phyloP scores from a whole-genome alignment of 2,888 invertebrate species.

The Temnothorax ravouxi region DNA sequence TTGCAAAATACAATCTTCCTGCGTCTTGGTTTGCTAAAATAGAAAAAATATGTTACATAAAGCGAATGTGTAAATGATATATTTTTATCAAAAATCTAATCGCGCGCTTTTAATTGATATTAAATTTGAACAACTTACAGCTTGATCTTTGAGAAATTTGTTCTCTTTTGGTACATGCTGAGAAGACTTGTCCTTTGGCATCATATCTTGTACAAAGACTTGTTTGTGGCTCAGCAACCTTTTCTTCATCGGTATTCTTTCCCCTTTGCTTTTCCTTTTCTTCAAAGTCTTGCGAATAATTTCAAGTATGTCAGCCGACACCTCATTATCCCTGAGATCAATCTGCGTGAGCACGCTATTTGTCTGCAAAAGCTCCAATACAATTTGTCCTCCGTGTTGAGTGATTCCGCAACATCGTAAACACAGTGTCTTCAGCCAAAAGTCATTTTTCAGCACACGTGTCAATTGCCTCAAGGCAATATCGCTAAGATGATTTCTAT shows the following conservation, averaged over 20 bases:
- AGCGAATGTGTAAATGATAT: background rate
- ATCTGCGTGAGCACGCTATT: constrained; percentile 69
- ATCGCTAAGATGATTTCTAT: constrained; percentile 73
- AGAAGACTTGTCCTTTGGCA: background rate
- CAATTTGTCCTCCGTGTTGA: constrained; percentile 63
- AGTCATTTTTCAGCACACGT: constrained; percentile 67
- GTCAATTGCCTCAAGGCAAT: constrained; percentile 63
- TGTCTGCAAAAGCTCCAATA: constrained; percentile 68
- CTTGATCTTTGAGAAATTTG: background rate
- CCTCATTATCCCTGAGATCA: constrained; percentile 70
- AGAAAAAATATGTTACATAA: background rate
- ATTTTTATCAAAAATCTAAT: background rate
- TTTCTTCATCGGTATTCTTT: constrained; percentile 50
- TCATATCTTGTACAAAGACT: constrained; percentile 19
- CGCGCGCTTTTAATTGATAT: background rate
- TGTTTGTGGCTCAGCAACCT: constrained; percentile 29
- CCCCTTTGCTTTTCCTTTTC: constrained; percentile 53
- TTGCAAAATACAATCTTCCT: background rate
- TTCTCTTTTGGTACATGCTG: background rate
- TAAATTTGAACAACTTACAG: constrained; percentile 18
- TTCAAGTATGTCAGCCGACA: constrained; percentile 62
- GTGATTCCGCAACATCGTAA: constrained; percentile 75
- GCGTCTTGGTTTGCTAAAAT: constrained; percentile 16
- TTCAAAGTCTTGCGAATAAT: constrained; percentile 64
- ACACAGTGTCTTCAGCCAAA: constrained; percentile 71